Percentiles rank a stretch among this genome's conserved stretches.
These are phyloP conservation scores for Synanthedon tipuliformis DNA, from an alignment of 2,888 invertebrate genomes.

Conservation along the genomic window DNA sequence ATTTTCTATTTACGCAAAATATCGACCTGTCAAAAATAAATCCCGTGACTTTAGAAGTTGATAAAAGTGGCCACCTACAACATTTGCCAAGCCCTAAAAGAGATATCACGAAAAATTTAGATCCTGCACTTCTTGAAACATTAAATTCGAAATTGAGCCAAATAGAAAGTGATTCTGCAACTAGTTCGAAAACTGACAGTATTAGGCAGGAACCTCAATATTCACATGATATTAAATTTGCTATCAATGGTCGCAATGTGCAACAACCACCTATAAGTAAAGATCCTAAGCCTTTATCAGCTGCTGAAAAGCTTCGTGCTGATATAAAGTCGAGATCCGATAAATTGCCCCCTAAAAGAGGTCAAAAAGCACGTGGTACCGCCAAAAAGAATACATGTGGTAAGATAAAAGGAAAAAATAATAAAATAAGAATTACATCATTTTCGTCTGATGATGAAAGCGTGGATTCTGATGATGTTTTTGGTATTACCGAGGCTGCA, in stretches of 20 bases:
- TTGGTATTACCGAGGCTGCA: conserved; percentile 80
- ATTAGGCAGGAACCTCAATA: conserved; percentile 69
- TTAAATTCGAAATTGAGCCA: conserved; percentile 79
- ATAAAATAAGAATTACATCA: conserved; percentile 79
- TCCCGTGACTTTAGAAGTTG: conserved; percentile 77
- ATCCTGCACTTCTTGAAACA: conserved; percentile 76
- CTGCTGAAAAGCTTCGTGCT: conserved; percentile 60
- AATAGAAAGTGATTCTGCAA: conserved; percentile 81
- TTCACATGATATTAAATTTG: conserved; percentile 66
- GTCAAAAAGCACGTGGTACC: conserved; percentile 72
- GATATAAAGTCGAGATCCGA: conserved; percentile 71
- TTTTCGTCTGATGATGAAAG: conserved; percentile 83
- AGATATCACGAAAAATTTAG: conserved; percentile 77
- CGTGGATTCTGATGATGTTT: conserved; percentile 81
- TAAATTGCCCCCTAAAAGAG: conserved; percentile 73
- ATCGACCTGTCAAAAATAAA: conserved; percentile 80
- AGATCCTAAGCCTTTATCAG: conserved; percentile 53
- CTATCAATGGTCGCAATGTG: conserved; percentile 55
- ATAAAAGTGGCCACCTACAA: conserved; percentile 73
- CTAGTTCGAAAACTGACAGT: conserved; percentile 79
- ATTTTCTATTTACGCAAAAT: conserved; percentile 80
- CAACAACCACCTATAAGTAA: conserved; percentile 52
- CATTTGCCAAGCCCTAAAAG: conserved; percentile 78
- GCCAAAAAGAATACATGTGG: conserved; percentile 67
- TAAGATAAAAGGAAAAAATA: conserved; percentile 72